These are phyloP conservation scores for Eurypyga helias DNA, from an alignment of 2,113 vertebrate species.

Conservation along the genomic window DNA sequence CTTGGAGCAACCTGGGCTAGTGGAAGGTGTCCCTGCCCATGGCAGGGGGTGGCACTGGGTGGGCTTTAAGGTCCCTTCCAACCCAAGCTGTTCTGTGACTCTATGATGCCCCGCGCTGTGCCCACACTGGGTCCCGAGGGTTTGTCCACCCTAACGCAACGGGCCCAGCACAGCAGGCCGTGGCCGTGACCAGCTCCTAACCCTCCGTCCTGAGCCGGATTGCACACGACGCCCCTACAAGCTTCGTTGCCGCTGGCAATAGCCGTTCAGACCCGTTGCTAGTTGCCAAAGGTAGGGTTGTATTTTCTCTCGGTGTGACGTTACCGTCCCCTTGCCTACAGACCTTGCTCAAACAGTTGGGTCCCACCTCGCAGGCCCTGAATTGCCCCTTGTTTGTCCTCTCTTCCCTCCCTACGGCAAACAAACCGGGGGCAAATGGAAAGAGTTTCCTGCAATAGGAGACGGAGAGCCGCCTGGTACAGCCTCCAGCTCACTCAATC, in stretches of 20 bases:
- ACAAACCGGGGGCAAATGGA: neutral
- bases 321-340: neutral
- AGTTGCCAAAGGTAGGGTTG: neutral
- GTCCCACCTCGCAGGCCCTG: neutral
- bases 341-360: neutral
- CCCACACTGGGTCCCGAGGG: too few relatives aligned
- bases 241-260: accelerated
- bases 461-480: neutral
- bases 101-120: too few relatives aligned
- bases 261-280: neutral
- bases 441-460: neutral
- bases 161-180: neutral
- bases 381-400: neutral
- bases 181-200: neutral
- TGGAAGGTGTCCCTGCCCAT: too few relatives aligned
- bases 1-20: too few relatives aligned
- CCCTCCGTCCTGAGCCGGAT: neutral
- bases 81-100: too few relatives aligned
- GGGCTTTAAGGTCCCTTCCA: too few relatives aligned
- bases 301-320: neutral
- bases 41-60: too few relatives aligned
- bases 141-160: neutral
- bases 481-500: neutral
- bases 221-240: accelerated
- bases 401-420: neutral